Base-by-base conservation (phyloP, 2,113 vertebrate genomes). In the Ancistrus triradiatus region DNA sequence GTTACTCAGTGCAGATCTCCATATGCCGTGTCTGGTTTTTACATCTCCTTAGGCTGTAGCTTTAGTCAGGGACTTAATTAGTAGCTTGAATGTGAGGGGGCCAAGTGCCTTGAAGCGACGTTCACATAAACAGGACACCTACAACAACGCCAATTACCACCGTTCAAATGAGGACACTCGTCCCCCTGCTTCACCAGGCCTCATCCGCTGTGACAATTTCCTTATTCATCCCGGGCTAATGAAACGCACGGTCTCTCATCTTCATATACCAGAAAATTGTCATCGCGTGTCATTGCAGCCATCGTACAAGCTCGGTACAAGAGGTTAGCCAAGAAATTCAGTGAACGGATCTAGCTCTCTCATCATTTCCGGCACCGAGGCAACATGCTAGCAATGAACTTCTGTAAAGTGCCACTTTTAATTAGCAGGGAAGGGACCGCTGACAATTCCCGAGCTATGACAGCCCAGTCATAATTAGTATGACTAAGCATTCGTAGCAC, bases 11-110 rank as follows among this genome's bases (percentile, higher is more conserved):
- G n/a, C 27, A 31, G 27, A 31, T 31, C 27, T 31, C 27, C 27
- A 31, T 31, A 31, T 3, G 27, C 27, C 7, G 27, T 31, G 27
- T 31, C 27, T 31, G 18, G 59, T 48, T 80, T 71, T 21, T 73
- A 71, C 73, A 81, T 77, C 72, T 81, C 78, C 70, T 68, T 68
- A 44, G 66, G 74, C 77, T 71, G 68, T 69, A 77, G 51, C 66
- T 70, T 38, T 78, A 68, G 79, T 83, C 61, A 72, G 80, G 70
- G 79, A 84, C 73, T 78, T 82, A 83, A 85, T 84, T 85, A 83
- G 73, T 35, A 68, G 68, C 59, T 27, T 43, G 72, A 78, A n/a
- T 69, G 66, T 37, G 76, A 69, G 21, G 63, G 17, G 63, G 62
- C 47, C 53, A 68, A 73, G 73, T 48, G 74, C 74, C 78, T 77